A percentile compares a stretch with the other conserved stretches of the same genome.
Evolutionary conservation across 2,113 vertebrate species (phyloP).

Genomic region (Ophiodon elongatus): DNA sequence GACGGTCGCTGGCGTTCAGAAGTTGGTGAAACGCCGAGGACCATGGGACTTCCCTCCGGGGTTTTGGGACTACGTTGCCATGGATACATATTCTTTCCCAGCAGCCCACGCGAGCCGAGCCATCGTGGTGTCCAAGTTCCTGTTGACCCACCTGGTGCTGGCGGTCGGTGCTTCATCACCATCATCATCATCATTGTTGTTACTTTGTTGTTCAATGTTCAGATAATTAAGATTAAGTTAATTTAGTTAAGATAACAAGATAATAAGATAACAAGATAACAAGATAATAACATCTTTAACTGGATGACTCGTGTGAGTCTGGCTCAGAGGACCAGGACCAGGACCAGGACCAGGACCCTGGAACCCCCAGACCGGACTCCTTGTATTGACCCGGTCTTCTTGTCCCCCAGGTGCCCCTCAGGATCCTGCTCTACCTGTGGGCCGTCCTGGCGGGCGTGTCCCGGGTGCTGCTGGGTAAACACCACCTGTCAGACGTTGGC

Average conservation of each 20-base stretch:
- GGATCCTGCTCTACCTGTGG: slow-evolving; percentile 93
- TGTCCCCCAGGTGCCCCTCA: slow-evolving; percentile 84
- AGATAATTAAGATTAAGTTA: too few species aligned
- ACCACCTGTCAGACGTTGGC: slow-evolving; percentile 92
- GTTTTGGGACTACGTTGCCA: slow-evolving; percentile 91
- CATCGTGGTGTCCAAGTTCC: slow-evolving; percentile 93
- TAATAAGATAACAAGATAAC: too few species aligned
- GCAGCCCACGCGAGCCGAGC: slow-evolving; percentile 92
- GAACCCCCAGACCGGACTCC: too few species aligned
- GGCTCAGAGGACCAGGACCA: too few species aligned
- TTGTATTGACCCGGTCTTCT: too few species aligned
- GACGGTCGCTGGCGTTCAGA: slow-evolving; percentile 92
- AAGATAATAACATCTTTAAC: background rate
- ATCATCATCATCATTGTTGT: background rate
- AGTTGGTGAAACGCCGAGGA: slow-evolving; percentile 89
- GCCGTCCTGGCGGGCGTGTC: slow-evolving; percentile 91
- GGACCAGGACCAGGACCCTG: background rate
- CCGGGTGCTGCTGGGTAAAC: slow-evolving; percentile 91
- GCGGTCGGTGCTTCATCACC: slow-evolving; percentile 73
- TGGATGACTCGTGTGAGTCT: background rate
- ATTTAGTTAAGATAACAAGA: too few species aligned
- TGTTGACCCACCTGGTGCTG: slow-evolving; percentile 93
- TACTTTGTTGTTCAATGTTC: too few species aligned
- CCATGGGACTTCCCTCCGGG: slow-evolving; percentile 89
- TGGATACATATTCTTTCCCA: slow-evolving; percentile 94